Base-by-base conservation (phyloP, 37 sponge, comb jelly and placozoan genomes). In the Dysidea cf. avara region DNA sequence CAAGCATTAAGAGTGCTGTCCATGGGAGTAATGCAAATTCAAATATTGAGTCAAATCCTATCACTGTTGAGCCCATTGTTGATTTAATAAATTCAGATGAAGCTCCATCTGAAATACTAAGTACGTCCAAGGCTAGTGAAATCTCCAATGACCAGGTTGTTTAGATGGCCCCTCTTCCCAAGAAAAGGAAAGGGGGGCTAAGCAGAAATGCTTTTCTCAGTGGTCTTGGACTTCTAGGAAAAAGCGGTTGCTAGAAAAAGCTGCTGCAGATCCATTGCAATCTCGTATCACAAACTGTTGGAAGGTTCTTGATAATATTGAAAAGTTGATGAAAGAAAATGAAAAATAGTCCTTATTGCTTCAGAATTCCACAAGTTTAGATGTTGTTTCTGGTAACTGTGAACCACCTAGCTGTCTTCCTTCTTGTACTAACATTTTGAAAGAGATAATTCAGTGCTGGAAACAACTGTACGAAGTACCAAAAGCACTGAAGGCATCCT, bases 381-480 rank as follows among this genome's bases (percentile, higher is more conserved):
- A n/a, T n/a, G n/a, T n/a, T n/a, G n/a, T n/a, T n/a, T n/a, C n/a
- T n/a, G n/a, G n/a, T n/a, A n/a, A n/a, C n/a, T n/a, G n/a, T n/a
- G n/a, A n/a, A n/a, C n/a, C n/a, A n/a, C n/a, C n/a, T n/a, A n/a
- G n/a, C n/a, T n/a, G n/a, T n/a, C n/a, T n/a, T n/a, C n/a, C n/a
- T n/a, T n/a, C n/a, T n/a, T n/a, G n/a, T n/a, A 58, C 21, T 22
- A 51, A 63, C 4, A 20, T 79, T 7, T 25, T 79, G 2, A 79
- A 59, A 68, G 36, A 58, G 6, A 17, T 79, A 71, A 24, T 46
- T 12, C 2, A 81, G 70, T 81, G 73, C 81, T 14, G 66, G 61
- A 37, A 69, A 38, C 21, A 81, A 81, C 61, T 62, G 63, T 25
- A 2, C 34, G 31, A 43, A 49, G 33, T 61, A 57, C 20, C 70